A percentile compares a stretch with the other conserved stretches of the same genome.
Conservation (phyloP, 2,797 vertebrate genomes). For the Neosilurus hyrtlii region DNA sequence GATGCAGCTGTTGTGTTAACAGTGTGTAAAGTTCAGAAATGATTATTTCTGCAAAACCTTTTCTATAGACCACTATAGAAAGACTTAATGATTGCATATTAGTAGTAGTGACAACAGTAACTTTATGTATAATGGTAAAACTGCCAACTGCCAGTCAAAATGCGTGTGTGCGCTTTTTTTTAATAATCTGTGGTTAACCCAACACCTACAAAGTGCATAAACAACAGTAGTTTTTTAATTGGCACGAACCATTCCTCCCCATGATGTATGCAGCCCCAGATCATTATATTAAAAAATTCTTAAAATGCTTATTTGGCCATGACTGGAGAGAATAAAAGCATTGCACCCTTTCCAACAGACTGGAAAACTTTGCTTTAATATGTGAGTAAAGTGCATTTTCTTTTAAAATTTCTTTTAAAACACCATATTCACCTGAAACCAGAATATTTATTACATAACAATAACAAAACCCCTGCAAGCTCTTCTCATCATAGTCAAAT, state of each 20-base stretch:
- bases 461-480: neutral
- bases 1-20: neutral
- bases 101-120: neutral
- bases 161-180: neutral
- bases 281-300: no score
- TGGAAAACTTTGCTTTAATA: neutral
- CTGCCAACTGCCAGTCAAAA: no score
- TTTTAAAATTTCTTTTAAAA: neutral
- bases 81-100: neutral
- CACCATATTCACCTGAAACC: neutral
- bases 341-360: neutral
- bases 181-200: neutral
- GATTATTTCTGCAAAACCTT: neutral
- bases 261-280: neutral
- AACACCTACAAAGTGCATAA: neutral
- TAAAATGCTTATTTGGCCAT: neutral
- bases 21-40: neutral
- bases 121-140: neutral
- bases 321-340: neutral
- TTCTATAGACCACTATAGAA: neutral
- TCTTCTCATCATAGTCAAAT: neutral
- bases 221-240: neutral
- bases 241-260: neutral
- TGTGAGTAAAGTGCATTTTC: neutral
- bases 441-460: neutral